Base-by-base conservation (phyloP, 2,797 vertebrate genomes). In the Notamacropus eugenii region DNA sequence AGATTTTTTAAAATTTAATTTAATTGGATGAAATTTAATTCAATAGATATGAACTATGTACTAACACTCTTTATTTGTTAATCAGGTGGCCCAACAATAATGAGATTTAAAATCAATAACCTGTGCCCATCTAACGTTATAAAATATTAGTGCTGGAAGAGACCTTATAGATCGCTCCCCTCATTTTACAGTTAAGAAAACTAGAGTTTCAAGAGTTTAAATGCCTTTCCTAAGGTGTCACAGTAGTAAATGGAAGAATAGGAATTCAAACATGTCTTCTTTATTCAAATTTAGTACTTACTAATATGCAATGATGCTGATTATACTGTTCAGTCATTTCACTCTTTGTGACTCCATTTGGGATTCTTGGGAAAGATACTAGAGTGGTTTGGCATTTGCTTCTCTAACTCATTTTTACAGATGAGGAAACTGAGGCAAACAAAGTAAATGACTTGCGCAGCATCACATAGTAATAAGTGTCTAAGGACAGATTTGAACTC, bases 161-260 rank as follows among this genome's bases (percentile, higher is more conserved):
- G 92, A 91, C 74, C 55, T 90, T 54, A 74, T 54, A 1, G 91
- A 96, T 92, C 28, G 28, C 50, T 59, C 90, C 13, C 57, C 55
- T 40, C 8, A 62, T 55, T 93, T 97, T 14, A 40, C 10, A 55
- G 46, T 57, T 40, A 10, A 93, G 54, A 31, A 55, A 95, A 67
- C 0, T 54, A 2, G 82, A 92, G 27, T 92, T 16, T 5, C 62
- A 97, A 28, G 10, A 91, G n/a, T 31, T 90, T 29, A 87, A 91
- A 91, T 54, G 58, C 14, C 58, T 90, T 93, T 87, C 31, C 62
- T 46, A 93, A 57, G 46, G 46, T 97, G 12, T 90, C 22, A 91
- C 55, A 55, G 13, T 54, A 95, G 14, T 58, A 92, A 92, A 2
- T 90, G 62, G 31, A 54, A 92, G 91, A 94, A 12, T 54, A 93